Conservation (phyloP, 1,140 invertebrate species). For the Archivesica marissinica region DNA sequence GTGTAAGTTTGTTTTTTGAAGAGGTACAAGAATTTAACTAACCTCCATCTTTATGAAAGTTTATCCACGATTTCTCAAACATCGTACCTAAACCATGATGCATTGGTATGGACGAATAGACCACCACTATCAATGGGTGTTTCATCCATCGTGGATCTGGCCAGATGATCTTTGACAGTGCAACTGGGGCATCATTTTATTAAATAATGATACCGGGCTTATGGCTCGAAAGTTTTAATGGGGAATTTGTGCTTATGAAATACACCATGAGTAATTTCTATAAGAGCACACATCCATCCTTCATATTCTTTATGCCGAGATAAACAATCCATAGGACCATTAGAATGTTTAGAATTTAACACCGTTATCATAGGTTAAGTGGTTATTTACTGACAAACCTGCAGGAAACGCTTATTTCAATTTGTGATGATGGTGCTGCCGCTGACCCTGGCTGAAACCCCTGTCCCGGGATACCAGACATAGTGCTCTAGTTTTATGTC, state of each 20-base stretch:
- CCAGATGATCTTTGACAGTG: neutral
- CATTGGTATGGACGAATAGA: no score
- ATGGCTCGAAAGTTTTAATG: neutral
- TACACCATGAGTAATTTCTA: neutral
- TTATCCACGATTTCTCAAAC: no score
- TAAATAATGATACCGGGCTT: neutral
- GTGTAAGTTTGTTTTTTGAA: no score
- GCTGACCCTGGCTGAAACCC: constrained; percentile 67
- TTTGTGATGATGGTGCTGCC: constrained; percentile 71
- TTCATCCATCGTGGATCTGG: neutral
- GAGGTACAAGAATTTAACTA: no score
- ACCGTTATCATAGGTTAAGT: neutral
- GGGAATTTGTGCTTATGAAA: neutral
- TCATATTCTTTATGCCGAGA: neutral
- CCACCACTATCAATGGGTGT: no score
- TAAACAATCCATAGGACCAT: neutral
- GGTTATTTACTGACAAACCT: constrained; percentile 62
- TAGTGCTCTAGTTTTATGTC: neutral
- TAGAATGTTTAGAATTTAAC: neutral
- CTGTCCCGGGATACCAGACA: constrained; percentile 5
- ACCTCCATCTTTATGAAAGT: no score
- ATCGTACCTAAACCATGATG: no score
- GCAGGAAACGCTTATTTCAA: constrained; percentile 76
- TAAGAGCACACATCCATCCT: neutral
- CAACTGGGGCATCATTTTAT: neutral